Evolutionary conservation across 2,113 vertebrate species (phyloP).

Genomic region (Manacus vitellinus): DNA sequence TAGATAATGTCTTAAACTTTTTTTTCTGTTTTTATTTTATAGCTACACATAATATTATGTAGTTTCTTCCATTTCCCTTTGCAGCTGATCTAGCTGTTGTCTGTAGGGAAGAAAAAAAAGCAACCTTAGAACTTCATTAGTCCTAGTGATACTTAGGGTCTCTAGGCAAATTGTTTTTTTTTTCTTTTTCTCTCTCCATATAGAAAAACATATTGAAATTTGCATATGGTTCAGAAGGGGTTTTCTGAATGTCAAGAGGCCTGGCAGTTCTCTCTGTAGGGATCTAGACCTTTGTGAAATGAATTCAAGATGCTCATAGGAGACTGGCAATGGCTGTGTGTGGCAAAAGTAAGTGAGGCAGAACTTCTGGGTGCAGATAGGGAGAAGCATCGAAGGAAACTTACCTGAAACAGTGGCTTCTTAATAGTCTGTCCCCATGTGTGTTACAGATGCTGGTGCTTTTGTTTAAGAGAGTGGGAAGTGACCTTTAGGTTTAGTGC

Average conservation of each 20-base stretch:
- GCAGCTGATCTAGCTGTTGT: not conserved
- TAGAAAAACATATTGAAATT: not conserved
- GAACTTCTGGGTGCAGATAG: not conserved
- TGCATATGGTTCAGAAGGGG: not conserved
- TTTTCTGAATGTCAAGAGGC: not conserved
- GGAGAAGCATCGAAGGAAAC: accelerated
- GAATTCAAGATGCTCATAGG: not conserved
- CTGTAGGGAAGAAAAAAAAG: not conserved
- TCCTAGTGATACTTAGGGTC: accelerated
- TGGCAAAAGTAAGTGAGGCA: not conserved
- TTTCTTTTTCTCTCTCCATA: no score
- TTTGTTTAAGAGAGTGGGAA: not conserved
- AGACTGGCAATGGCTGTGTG: not conserved
- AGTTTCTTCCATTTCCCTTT: not conserved
- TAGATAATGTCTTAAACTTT: not conserved
- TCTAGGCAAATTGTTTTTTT: not conserved
- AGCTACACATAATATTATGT: not conserved
- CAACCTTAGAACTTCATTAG: not conserved
- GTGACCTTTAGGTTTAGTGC: not conserved
- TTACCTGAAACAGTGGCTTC: not conserved
- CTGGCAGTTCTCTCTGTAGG: not conserved
- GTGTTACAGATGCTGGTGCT: not conserved
- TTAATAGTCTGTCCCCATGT: not conserved
- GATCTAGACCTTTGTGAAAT: not conserved
- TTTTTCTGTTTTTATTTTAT: not conserved